A percentile compares a stretch with the other conserved stretches of the same genome.
Conservation (phyloP, 2,888 invertebrate genomes). For the Tetragonula carbonaria region DNA sequence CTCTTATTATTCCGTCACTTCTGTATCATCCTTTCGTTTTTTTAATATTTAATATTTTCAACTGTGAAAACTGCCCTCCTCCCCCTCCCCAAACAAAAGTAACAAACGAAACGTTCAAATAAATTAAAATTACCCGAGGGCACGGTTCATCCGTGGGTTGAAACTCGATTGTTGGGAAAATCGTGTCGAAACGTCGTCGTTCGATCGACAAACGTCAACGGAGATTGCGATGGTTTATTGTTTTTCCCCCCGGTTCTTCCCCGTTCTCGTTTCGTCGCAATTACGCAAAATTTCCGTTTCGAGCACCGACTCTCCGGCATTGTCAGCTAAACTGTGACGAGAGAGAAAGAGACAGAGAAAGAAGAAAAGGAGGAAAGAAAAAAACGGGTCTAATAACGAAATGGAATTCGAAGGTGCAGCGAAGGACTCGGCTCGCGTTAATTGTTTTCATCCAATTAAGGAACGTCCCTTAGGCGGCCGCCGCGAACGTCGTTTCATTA, state of each 20-base stretch:
- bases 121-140: too few species aligned
- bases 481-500: constrained; percentile 77
- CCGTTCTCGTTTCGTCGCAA: background rate
- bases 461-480: constrained; percentile 1
- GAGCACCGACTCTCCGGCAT: background rate
- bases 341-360: background rate
- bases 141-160: too few species aligned
- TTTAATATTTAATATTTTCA: too few species aligned
- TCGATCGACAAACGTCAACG: background rate
- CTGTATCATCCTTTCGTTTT: too few species aligned
- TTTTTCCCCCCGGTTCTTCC: background rate
- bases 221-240: constrained; percentile 1
- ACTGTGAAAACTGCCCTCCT: too few species aligned
- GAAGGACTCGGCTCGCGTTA: constrained; percentile 53
- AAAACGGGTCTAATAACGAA: constrained; percentile 64
- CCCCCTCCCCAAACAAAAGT: too few species aligned
- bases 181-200: background rate
- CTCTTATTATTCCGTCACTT: too few species aligned
- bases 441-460: constrained; percentile 76
- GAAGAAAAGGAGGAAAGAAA: background rate
- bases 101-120: too few species aligned
- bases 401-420: constrained; percentile 50
- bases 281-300: constrained; percentile 11
- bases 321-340: background rate
- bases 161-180: background rate